Conservation (phyloP, 2,113 vertebrate genomes). For the Lathamus discolor region DNA sequence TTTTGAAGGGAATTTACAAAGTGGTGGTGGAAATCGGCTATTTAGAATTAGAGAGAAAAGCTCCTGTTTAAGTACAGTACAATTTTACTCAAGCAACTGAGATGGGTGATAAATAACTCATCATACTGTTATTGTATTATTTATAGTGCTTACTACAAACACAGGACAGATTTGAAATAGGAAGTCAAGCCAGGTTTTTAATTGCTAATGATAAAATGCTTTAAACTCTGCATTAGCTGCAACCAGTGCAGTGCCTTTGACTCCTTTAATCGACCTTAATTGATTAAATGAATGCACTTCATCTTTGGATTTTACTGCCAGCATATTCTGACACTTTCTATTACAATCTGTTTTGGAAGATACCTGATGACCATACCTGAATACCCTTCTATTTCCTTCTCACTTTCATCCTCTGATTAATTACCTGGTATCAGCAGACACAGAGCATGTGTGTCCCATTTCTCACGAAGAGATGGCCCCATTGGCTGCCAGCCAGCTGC, state of each 20-base stretch:
- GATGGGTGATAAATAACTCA: background rate
- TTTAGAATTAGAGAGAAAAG: background rate
- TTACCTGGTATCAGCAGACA: background rate
- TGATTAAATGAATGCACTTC: conserved; percentile 21
- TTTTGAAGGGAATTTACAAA: background rate
- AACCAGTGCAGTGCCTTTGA: background rate
- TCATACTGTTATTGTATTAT: background rate
- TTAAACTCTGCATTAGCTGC: conserved; percentile 30
- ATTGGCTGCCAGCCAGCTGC: background rate
- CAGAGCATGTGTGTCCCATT: accelerated
- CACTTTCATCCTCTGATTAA: background rate
- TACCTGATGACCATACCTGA: background rate
- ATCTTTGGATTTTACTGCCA: background rate
- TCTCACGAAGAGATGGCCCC: background rate
- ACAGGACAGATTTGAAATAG: background rate
- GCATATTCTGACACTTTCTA: conserved; percentile 15
- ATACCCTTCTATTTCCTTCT: background rate
- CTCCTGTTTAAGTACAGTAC: background rate
- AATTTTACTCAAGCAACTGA: background rate
- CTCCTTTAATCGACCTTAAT: conserved; percentile 12
- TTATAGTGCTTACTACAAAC: background rate
- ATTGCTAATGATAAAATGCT: conserved; percentile 20
- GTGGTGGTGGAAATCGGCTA: background rate
- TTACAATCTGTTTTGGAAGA: background rate
- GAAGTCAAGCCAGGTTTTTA: background rate